These are phyloP conservation scores for Gnatocerus cornutus DNA, from an alignment of 2,888 invertebrate genomes.

Conservation along the genomic window DNA sequence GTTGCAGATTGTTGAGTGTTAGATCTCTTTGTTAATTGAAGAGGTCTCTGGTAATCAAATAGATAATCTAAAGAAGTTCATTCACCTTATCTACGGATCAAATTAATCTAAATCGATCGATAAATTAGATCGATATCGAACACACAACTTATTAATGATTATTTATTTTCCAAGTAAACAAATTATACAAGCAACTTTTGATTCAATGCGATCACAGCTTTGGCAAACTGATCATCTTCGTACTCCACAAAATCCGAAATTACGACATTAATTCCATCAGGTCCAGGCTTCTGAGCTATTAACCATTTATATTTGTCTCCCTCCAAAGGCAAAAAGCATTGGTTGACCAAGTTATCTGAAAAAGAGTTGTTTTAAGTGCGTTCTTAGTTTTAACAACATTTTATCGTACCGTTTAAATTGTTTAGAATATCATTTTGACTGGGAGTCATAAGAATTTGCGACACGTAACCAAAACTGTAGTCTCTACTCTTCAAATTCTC, in stretches of 20 bases:
- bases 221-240: constrained; percentile 77
- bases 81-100: no score
- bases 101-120: no score
- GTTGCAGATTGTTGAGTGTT: no score
- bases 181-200: no score
- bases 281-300: constrained; percentile 61
- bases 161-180: no score
- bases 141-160: no score
- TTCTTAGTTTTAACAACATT: background rate
- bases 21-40: no score
- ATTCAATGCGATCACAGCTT: constrained; percentile 71
- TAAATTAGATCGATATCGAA: no score
- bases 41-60: no score
- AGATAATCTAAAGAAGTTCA: no score
- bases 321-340: constrained; percentile 67
- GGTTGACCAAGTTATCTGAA: constrained; percentile 64
- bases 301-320: constrained; percentile 65
- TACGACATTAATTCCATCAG: constrained; percentile 80
- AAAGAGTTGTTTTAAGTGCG: constrained; percentile 42
- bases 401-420: constrained; percentile 63
- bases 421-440: constrained; percentile 75
- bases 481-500: constrained; percentile 74
- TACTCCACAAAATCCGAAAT: constrained; percentile 86
- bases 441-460: constrained; percentile 89
- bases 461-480: constrained; percentile 79